These are phyloP conservation scores for Temnothorax curvispinosus DNA, from an alignment of 1,140 invertebrate species.

Conservation along the genomic window DNA sequence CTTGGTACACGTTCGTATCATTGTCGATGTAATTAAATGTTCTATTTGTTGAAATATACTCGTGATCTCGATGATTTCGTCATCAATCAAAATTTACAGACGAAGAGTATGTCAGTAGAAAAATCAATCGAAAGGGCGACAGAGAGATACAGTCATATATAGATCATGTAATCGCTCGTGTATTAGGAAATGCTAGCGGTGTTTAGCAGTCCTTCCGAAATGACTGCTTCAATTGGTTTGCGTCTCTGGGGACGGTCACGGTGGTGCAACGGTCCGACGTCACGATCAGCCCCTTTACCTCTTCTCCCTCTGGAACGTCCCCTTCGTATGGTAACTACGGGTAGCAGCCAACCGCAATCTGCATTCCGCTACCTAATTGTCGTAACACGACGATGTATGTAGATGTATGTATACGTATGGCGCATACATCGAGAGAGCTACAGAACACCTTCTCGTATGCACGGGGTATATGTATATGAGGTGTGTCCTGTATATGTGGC, in stretches of 20 bases:
- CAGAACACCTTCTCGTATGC: slow-evolving; percentile 44
- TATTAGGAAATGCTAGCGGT: slow-evolving; percentile 44
- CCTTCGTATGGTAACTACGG: slow-evolving; percentile 80
- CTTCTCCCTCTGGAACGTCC: slow-evolving; percentile 49
- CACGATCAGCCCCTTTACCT: slow-evolving; percentile 72
- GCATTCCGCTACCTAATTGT: slow-evolving; percentile 83
- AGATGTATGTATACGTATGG: slow-evolving; percentile 68
- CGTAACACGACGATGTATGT: slow-evolving; percentile 77
- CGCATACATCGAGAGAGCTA: slow-evolving; percentile 41
- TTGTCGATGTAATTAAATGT: not conserved
- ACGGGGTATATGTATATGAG: slow-evolving; percentile 19
- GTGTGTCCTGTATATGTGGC: slow-evolving; percentile 22
- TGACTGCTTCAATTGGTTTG: slow-evolving; percentile 77
- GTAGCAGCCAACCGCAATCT: slow-evolving; percentile 80
- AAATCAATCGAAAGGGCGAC: not conserved
- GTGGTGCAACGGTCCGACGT: slow-evolving; percentile 68
- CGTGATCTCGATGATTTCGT: not conserved
- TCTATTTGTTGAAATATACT: not conserved
- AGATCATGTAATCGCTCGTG: not conserved
- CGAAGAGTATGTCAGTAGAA: not conserved
- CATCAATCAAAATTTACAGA: not conserved
- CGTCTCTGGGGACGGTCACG: slow-evolving; percentile 72
- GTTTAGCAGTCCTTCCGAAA: slow-evolving; percentile 65
- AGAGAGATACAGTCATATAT: not conserved
- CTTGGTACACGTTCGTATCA: not conserved